phyloP scores from a whole-genome alignment of 1,140 invertebrate species.

The Procambarus clarkii region DNA sequence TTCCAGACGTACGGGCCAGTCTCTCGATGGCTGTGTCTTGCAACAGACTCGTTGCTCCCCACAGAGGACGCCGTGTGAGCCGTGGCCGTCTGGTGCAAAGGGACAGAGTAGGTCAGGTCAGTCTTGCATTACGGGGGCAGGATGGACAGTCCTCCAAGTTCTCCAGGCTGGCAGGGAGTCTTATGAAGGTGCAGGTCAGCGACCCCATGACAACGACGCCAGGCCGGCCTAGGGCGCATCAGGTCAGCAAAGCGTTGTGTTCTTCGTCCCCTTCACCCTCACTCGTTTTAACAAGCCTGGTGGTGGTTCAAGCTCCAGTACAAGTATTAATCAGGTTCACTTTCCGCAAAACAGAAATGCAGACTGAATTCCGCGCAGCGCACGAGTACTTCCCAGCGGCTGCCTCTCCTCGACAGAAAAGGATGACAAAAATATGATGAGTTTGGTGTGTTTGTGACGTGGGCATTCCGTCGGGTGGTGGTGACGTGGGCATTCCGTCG shows the following conservation, averaged over 20 bases:
- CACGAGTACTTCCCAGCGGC: not conserved
- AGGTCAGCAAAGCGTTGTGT: not conserved
- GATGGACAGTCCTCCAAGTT: not conserved
- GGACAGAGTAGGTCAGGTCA: not conserved
- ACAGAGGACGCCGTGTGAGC: not conserved
- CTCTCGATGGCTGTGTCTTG: not conserved
- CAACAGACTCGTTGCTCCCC: too few species aligned
- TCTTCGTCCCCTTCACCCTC: not conserved
- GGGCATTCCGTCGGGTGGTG: not conserved
- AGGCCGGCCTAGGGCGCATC: not conserved
- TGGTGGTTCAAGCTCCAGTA: too few species aligned
- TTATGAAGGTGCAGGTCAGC: not conserved
- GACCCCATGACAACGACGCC: slow-evolving; percentile 26
- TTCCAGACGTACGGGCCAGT: not conserved
- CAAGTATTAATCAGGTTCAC: too few species aligned
- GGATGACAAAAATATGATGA: too few species aligned
- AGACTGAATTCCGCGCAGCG: too few species aligned
- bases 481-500: not conserved
- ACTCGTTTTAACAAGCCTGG: too few species aligned
- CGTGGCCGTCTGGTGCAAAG: not conserved
- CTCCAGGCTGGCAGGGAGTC: not conserved
- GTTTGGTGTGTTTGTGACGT: not conserved
- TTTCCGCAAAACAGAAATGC: too few species aligned
- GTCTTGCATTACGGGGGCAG: slow-evolving; percentile 6
- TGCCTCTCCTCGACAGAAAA: not conserved